These are phyloP conservation scores for Caloenas nicobarica DNA, from an alignment of 2,113 vertebrate genomes.

Conservation along the genomic window DNA sequence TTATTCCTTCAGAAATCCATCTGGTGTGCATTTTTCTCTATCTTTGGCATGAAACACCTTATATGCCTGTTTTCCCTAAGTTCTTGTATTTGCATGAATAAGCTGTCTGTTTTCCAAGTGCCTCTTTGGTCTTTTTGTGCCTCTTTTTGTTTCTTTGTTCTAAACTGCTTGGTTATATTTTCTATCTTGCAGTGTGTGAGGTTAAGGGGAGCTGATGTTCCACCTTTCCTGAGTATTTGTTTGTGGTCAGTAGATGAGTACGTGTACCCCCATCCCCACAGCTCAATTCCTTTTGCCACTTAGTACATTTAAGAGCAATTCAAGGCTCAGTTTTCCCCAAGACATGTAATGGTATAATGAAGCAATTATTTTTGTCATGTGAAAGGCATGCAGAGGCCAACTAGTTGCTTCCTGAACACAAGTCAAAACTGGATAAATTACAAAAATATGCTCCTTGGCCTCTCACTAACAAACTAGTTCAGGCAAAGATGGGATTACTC, in stretches of 20 bases:
- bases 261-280: fast-evolving
- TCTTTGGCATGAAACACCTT: background rate
- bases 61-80: background rate
- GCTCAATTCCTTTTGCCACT: background rate
- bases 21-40: background rate
- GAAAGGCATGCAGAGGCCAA: background rate
- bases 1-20: background rate
- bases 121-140: background rate
- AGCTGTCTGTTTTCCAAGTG: background rate
- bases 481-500: background rate
- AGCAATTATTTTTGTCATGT: background rate
- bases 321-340: background rate
- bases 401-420: background rate
- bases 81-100: background rate
- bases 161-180: background rate
- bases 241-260: background rate
- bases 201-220: background rate
- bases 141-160: background rate
- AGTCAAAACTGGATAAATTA: background rate
- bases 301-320: background rate
- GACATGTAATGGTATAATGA: background rate
- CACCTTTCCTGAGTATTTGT: background rate
- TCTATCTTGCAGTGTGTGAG: background rate
- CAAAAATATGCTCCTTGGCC: background rate
- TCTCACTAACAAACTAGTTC: background rate